Conservation (phyloP, 1,140 invertebrate species). For the Rhyzopertha dominica region DNA sequence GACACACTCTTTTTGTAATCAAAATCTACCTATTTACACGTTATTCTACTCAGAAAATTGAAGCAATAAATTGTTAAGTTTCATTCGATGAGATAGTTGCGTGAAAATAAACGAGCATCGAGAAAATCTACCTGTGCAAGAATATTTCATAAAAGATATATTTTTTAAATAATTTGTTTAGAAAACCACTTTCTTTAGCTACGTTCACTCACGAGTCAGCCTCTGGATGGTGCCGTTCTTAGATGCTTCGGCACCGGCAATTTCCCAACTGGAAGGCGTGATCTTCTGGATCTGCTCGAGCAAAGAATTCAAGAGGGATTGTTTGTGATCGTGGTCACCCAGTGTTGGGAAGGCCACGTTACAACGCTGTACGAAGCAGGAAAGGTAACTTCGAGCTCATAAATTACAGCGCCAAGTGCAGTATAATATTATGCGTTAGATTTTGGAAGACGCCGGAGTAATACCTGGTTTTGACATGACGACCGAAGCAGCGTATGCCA, state of each 20-base stretch:
- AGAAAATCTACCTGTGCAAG: too few relatives aligned
- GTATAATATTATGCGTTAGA: slow-evolving; percentile 16
- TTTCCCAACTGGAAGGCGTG: slow-evolving; percentile 76
- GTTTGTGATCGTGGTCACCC: slow-evolving; percentile 89
- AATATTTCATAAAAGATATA: slow-evolving; percentile 6
- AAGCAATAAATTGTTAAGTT: too few relatives aligned
- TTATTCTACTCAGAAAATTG: too few relatives aligned
- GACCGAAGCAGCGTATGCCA: slow-evolving; percentile 86
- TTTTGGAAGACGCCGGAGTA: slow-evolving; percentile 60
- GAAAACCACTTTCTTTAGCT: slow-evolving; percentile 49
- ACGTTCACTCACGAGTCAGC: slow-evolving; percentile 72
- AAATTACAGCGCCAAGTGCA: not conserved
- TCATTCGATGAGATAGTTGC: too few relatives aligned
- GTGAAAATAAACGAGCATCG: too few relatives aligned
- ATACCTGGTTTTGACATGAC: slow-evolving; percentile 93
- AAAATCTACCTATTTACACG: too few relatives aligned
- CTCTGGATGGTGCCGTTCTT: slow-evolving; percentile 73
- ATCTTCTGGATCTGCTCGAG: slow-evolving; percentile 71
- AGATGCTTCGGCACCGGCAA: slow-evolving; percentile 94
- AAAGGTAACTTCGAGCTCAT: slow-evolving; percentile 51
- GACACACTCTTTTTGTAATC: too few relatives aligned
- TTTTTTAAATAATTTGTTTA: slow-evolving; percentile 6
- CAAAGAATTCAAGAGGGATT: slow-evolving; percentile 73
- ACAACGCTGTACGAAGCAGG: slow-evolving; percentile 77
- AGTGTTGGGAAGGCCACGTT: slow-evolving; percentile 78